Conservation (phyloP, 2,113 vertebrate genomes). For the Melanerpes aurifrons region DNA sequence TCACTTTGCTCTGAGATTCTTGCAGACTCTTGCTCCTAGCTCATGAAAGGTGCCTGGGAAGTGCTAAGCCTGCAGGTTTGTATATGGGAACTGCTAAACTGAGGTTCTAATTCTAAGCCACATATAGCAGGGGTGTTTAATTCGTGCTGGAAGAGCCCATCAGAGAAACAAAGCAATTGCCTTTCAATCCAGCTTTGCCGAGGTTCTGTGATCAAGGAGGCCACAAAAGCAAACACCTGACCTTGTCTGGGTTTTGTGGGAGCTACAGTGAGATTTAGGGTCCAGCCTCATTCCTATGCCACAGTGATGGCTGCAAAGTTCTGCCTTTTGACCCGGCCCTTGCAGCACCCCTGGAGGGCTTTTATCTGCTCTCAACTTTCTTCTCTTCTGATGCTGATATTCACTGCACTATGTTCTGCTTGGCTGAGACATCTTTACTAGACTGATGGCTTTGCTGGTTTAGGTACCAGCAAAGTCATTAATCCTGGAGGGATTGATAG, state of each 20-base stretch:
- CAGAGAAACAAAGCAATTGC: not conserved
- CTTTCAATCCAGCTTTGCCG: not conserved
- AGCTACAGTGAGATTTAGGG: not conserved
- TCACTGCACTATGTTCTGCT: not conserved
- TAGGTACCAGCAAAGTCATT: not conserved
- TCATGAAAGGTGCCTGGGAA: not conserved
- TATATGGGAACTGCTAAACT: not conserved
- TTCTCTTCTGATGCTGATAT: not conserved
- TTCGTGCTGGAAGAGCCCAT: not conserved
- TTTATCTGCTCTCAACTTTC: not conserved
- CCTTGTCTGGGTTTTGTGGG: not conserved
- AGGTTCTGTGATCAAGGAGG: not conserved
- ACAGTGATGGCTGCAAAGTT: not conserved
- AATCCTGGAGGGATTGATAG: not conserved
- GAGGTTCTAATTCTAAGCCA: not conserved
- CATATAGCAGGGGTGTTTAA: accelerated
- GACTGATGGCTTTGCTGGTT: not conserved
- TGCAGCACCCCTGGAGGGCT: not conserved
- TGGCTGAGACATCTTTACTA: not conserved
- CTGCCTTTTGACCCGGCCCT: not conserved
- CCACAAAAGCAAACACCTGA: not conserved
- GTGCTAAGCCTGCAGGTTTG: not conserved
- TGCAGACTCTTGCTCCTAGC: not conserved
- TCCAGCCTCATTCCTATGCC: not conserved
- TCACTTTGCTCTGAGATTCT: not conserved